Conservation (phyloP, 2,888 invertebrate genomes). For the Hedychridium roseum region DNA sequence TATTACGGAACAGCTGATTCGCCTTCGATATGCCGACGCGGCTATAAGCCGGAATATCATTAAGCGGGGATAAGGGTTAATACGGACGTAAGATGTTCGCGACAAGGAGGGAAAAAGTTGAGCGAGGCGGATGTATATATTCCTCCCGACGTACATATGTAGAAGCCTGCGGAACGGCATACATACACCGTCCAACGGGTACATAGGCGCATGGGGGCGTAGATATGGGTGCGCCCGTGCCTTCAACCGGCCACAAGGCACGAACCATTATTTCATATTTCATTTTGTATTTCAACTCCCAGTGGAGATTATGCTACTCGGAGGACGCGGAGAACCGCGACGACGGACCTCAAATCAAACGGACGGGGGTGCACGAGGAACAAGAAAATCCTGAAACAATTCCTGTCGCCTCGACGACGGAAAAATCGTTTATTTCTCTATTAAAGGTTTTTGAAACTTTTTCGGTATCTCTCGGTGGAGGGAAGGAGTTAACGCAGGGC, state of each 20-base stretch:
- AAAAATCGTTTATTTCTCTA: too few species aligned
- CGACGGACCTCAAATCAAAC: too few species aligned
- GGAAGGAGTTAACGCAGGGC: too few species aligned
- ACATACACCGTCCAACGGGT: slow-evolving; percentile 34
- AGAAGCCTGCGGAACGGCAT: too few species aligned
- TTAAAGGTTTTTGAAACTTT: too few species aligned
- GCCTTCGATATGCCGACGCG: slow-evolving; percentile 39
- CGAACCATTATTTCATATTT: slow-evolving; percentile 64
- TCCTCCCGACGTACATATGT: slow-evolving; percentile 31
- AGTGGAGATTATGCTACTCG: slow-evolving; percentile 48
- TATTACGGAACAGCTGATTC: slow-evolving; percentile 19
- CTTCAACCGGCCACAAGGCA: slow-evolving; percentile 59
- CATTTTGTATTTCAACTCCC: slow-evolving; percentile 61
- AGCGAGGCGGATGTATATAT: slow-evolving; percentile 49
- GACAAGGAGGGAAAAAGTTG: slow-evolving; percentile 40
- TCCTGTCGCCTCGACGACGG: too few species aligned
- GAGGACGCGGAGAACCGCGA: too few species aligned
- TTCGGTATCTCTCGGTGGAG: too few species aligned
- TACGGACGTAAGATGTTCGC: slow-evolving; percentile 47
- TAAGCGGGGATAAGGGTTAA: slow-evolving; percentile 51
- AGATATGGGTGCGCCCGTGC: slow-evolving; percentile 64
- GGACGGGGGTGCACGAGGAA: slow-evolving; percentile 20
- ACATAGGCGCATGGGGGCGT: slow-evolving; percentile 62
- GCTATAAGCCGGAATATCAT: slow-evolving; percentile 51
- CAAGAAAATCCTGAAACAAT: too few species aligned